Conservation (phyloP, 2,113 vertebrate species). For the Sciurus niger region DNA sequence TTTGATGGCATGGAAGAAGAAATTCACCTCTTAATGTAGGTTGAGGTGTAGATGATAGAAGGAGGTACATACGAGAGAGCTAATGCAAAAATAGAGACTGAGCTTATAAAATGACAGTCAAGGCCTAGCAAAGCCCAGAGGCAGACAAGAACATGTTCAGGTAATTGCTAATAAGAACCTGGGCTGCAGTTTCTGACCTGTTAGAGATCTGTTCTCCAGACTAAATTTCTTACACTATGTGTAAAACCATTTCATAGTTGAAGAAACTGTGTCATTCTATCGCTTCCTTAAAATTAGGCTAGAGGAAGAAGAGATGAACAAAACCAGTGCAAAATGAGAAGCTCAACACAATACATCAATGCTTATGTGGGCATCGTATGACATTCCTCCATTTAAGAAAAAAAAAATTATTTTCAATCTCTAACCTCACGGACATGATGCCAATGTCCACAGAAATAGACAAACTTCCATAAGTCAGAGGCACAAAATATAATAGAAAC, state of each 20-base stretch:
- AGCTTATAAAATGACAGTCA: neutral
- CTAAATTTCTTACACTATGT: neutral
- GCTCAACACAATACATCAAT: neutral
- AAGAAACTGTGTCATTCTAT: neutral
- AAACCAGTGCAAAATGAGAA: neutral
- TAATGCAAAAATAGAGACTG: neutral
- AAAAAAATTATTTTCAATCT: neutral
- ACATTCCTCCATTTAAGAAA: neutral
- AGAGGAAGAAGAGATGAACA: neutral
- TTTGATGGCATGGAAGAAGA: neutral
- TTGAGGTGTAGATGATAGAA: neutral
- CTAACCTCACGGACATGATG: neutral
- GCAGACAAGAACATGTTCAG: neutral
- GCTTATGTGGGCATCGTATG: neutral
- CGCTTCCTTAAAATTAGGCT: neutral
- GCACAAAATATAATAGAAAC: slow-evolving; percentile 22
- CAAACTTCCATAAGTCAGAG: neutral
- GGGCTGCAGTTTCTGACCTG: neutral
- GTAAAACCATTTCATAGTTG: neutral
- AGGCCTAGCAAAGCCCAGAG: neutral
- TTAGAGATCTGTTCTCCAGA: neutral
- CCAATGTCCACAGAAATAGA: neutral
- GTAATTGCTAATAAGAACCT: neutral
- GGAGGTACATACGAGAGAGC: neutral
- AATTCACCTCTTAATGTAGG: neutral